These are phyloP conservation scores for Hylaeus anthracinus DNA, from an alignment of 1,140 invertebrate genomes.

Conservation along the genomic window DNA sequence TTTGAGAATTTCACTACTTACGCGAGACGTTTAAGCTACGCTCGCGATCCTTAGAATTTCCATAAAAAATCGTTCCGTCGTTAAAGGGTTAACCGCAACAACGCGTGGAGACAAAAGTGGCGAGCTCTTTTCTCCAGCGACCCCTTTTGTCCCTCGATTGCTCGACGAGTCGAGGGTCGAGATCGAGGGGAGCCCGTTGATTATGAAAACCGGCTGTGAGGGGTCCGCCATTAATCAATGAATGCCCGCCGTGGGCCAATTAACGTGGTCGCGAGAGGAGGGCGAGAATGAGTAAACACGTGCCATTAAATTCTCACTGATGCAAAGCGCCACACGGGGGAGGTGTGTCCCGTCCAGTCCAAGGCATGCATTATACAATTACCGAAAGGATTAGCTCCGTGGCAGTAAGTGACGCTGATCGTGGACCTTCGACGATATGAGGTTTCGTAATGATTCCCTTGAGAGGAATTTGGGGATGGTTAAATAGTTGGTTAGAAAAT, in stretches of 20 bases:
- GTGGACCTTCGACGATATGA: background rate
- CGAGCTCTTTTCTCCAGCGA: slow-evolving; percentile 27
- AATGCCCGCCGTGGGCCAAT: slow-evolving; percentile 47
- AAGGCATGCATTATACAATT: slow-evolving; percentile 22
- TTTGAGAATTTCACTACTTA: no score
- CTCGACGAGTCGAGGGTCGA: slow-evolving; percentile 1
- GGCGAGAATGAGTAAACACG: slow-evolving; percentile 48
- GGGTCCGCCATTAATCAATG: slow-evolving; percentile 58
- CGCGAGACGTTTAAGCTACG: no score
- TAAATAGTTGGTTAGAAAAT: no score
- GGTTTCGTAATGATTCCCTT: no score
- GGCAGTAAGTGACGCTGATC: background rate
- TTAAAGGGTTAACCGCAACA: background rate
- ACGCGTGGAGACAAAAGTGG: background rate
- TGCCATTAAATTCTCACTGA: slow-evolving; percentile 53
- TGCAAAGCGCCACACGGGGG: slow-evolving; percentile 7
- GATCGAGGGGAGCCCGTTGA: slow-evolving; percentile 32
- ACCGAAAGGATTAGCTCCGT: background rate
- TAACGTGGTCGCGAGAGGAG: slow-evolving; percentile 46
- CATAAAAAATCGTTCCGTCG: no score
- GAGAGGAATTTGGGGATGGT: no score
- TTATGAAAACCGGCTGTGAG: slow-evolving; percentile 50
- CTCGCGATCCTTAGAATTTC: no score
- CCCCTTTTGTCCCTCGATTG: slow-evolving; percentile 47
- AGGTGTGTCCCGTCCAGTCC: no score